Percentiles rank a stretch among this genome's conserved stretches.
These are phyloP conservation scores for Drosophila seguyi DNA, from an alignment of 1,140 invertebrate species.

Conservation along the genomic window DNA sequence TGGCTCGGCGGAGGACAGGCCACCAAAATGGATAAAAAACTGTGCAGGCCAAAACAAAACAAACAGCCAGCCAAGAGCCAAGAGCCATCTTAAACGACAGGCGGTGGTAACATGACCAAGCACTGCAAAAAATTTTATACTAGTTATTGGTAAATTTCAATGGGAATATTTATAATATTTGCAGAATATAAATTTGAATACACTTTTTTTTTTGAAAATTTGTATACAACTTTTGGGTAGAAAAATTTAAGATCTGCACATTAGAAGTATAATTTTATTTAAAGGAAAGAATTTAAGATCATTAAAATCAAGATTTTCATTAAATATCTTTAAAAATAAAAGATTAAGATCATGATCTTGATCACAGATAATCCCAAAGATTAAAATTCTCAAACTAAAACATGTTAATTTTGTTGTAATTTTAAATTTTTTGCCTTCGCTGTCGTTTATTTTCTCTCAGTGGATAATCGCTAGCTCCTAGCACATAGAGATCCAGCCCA, in stretches of 20 bases:
- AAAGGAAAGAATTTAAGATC: too few relatives aligned
- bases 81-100: constrained; percentile 82
- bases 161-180: too few relatives aligned
- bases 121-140: neutral
- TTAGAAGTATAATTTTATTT: too few relatives aligned
- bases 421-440: too few relatives aligned
- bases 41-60: constrained; percentile 60
- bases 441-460: neutral
- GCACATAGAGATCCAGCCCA: constrained; percentile 33
- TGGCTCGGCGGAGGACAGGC: constrained; percentile 44
- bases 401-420: too few relatives aligned
- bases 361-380: neutral
- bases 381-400: neutral
- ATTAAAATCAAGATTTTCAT: too few relatives aligned
- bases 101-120: constrained; percentile 74
- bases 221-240: too few relatives aligned
- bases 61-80: constrained; percentile 75
- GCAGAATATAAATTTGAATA: too few relatives aligned
- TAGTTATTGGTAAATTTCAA: neutral
- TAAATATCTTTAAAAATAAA: too few relatives aligned
- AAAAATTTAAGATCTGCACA: too few relatives aligned
- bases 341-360: too few relatives aligned
- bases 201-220: too few relatives aligned
- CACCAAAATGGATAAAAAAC: constrained; percentile 74
- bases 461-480: constrained; percentile 56